Base-by-base conservation (phyloP, 2,113 vertebrate species). In the Natator depressus region DNA sequence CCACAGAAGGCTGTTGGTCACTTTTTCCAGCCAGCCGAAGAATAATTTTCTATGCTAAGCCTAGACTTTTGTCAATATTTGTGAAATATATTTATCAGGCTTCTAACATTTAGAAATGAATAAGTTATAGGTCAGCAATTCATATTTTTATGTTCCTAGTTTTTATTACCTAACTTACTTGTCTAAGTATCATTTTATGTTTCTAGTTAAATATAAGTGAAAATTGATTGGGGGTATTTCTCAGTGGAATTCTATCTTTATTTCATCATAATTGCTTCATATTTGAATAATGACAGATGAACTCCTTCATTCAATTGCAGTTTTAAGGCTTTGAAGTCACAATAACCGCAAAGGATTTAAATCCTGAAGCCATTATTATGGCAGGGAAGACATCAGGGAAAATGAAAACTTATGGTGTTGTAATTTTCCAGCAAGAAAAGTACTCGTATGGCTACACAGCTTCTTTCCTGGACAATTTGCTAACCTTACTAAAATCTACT, bases 241-340 rank as follows among this genome's bases (percentile, higher is more conserved):
- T 98, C 98, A 96, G 96, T 97, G 97, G 98, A 98, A 98, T 98
- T 98, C 97, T 98, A 98, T 98, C 98, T 98, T 98, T 98, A 98
- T 98, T 98, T 98, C 98, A 98, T 98, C 98, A 97, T 98, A 98
- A 98, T 98, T 98, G 97, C 98, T 98, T 98, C 97, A 96, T 98
- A 98, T 98, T 98, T 98, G 98, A 98, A 98, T 98, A 98, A 98
- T 98, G 98, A 98, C 98, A 98, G 98, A 98, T 98, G 98, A 98
- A 98, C 97, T 98, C 95, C 95, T 98, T 98, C 98, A 97, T 98
- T 98, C 98, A 97, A 96, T 97, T 97, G 97, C 96, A 93, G 91
- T 98, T 98, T 98, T 97, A 98, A 98, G 96, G 94, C 98, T 98
- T 98, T 98, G 98, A 98, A 98, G 98, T 98, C 97, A 98, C 97